phyloP scores from a whole-genome alignment of 2,888 invertebrate species.

The Theodoxus fluviatilis region DNA sequence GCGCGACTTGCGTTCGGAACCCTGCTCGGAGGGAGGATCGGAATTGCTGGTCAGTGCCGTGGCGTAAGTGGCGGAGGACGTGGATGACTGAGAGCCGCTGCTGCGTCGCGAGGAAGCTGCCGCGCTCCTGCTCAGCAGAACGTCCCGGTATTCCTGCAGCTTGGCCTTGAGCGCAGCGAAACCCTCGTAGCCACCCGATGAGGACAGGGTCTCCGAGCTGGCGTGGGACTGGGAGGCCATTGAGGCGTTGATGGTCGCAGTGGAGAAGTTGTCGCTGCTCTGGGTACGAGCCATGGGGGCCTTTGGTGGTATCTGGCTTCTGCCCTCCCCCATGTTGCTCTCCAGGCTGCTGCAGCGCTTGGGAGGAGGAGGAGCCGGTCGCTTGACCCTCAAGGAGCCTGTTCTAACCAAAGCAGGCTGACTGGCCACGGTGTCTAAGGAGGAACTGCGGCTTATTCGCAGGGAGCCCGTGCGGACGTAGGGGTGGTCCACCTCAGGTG shows the following conservation, averaged over 20 bases:
- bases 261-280: slow-evolving; percentile 17
- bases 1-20: slow-evolving; percentile 22
- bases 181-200: slow-evolving; percentile 31
- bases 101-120: slow-evolving; percentile 29
- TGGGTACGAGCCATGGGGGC: too few species aligned
- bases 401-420: slow-evolving; percentile 18
- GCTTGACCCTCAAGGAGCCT: slow-evolving; percentile 26
- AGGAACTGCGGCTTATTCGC: slow-evolving; percentile 32
- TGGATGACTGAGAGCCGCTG: background rate
- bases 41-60: too few species aligned
- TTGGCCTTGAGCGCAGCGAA: slow-evolving; percentile 54
- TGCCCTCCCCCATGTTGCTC: too few species aligned
- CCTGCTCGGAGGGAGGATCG: background rate
- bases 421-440: slow-evolving; percentile 26
- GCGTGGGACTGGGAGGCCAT: background rate
- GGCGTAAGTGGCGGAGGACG: too few species aligned
- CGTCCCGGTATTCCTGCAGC: slow-evolving; percentile 53
- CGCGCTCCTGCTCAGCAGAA: slow-evolving; percentile 35
- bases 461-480: slow-evolving; percentile 31
- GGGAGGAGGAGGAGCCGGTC: background rate
- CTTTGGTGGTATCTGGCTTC: too few species aligned
- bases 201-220: slow-evolving; percentile 20
- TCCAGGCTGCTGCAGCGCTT: slow-evolving; percentile 26
- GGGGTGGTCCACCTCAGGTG: slow-evolving; percentile 23
- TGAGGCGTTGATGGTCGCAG: background rate